These are phyloP conservation scores for Eudorcas thomsonii DNA, from an alignment of 2,113 vertebrate genomes.

Conservation along the genomic window DNA sequence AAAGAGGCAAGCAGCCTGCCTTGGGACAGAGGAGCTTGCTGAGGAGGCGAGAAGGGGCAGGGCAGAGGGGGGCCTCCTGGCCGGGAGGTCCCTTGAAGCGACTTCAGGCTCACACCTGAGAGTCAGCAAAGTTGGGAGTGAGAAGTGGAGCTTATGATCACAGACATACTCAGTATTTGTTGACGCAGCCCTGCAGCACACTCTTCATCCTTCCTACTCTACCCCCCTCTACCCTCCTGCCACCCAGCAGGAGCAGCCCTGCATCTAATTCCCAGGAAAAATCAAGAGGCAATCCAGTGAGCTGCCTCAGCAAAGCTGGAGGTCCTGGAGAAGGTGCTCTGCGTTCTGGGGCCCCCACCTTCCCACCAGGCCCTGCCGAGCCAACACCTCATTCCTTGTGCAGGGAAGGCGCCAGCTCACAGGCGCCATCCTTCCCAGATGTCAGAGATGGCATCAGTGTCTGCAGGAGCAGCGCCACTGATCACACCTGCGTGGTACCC, in stretches of 20 bases:
- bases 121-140: background rate
- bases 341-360: fast-evolving
- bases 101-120: background rate
- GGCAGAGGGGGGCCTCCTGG: too few relatives aligned
- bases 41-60: background rate
- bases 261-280: background rate
- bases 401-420: background rate
- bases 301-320: background rate
- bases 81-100: background rate
- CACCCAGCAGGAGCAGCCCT: background rate
- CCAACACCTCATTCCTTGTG: background rate
- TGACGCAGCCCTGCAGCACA: background rate
- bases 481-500: background rate
- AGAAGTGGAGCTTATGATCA: background rate
- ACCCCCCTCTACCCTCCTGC: background rate
- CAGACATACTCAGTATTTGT: background rate
- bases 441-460: background rate
- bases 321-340: background rate
- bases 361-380: too few relatives aligned
- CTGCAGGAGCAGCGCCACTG: fast-evolving
- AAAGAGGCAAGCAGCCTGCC: background rate
- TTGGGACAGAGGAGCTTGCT: background rate
- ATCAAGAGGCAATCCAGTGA: background rate
- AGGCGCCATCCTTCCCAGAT: background rate
- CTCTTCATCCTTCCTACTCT: background rate